Percentiles rank a stretch among this genome's conserved stretches.
Evolutionary conservation across 2,797 vertebrate species (phyloP).

Genomic region (Gymnodraco acuticeps): DNA sequence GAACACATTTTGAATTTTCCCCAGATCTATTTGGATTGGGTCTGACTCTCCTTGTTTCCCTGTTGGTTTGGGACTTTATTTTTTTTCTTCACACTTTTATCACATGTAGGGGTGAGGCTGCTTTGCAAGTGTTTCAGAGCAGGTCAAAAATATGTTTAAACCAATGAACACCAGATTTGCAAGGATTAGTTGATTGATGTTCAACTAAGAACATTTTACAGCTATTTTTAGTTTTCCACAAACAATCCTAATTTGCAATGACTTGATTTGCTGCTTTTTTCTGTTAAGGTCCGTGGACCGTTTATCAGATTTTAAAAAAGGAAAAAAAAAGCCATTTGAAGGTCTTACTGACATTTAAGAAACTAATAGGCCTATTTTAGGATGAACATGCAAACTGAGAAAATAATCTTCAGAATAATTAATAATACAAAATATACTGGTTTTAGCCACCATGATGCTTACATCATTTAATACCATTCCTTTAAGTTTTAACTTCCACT

Average conservation of each 20-base stretch:
- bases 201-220: background rate
- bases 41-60: background rate
- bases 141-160: background rate
- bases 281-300: no score
- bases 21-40: background rate
- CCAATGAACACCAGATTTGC: background rate
- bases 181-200: no score
- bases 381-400: background rate
- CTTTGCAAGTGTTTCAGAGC: background rate
- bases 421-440: background rate
- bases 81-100: background rate
- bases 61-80: background rate
- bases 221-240: background rate
- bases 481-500: background rate
- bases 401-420: background rate
- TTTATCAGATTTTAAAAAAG: no score
- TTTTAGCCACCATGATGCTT: fast-evolving
- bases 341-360: background rate
- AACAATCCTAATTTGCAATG: background rate
- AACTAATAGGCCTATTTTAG: background rate
- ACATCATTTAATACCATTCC: background rate
- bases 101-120: background rate
- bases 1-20: background rate
- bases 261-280: no score
- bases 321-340: no score